phyloP scores from a whole-genome alignment of 2,888 invertebrate genomes.

The Drosophila emarginata region DNA sequence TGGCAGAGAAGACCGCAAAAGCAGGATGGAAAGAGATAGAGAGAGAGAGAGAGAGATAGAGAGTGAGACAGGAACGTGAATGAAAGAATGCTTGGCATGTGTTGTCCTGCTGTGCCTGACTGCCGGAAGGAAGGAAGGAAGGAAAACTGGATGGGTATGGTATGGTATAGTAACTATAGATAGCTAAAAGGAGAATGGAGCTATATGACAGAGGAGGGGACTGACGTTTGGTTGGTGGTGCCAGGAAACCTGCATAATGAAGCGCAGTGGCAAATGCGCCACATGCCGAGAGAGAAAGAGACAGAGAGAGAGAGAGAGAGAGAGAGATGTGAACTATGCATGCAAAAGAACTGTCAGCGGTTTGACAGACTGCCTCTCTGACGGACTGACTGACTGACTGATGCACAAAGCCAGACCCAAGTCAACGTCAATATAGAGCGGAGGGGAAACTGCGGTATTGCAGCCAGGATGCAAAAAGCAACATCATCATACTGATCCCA shows the following conservation, averaged over 20 bases:
- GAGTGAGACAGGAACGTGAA: background rate
- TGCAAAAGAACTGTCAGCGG: constrained; percentile 42
- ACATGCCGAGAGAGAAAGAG: constrained; percentile 45
- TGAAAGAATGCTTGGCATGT: constrained; percentile 51
- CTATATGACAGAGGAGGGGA: background rate
- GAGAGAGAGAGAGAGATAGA: background rate
- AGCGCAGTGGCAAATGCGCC: constrained; percentile 63
- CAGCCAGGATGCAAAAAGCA: background rate
- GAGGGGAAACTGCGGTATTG: background rate
- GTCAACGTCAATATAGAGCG: background rate
- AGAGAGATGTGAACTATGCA: constrained; percentile 30
- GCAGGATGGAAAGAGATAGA: background rate
- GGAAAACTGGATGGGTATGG: constrained; percentile 33
- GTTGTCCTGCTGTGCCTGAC: constrained; percentile 31
- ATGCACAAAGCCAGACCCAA: background rate
- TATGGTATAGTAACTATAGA: constrained; percentile 5
- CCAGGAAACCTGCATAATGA: constrained; percentile 70
- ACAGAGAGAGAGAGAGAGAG: background rate
- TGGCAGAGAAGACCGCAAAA: constrained; percentile 8
- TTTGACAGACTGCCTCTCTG: constrained; percentile 32
- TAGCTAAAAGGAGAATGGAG: background rate
- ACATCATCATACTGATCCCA: background rate
- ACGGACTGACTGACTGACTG: constrained; percentile 19
- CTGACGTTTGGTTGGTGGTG: background rate
- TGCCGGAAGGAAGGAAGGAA: constrained; percentile 41